phyloP scores from a whole-genome alignment of 35 echinoderm and acorn worm species.

The Patiria miniata region DNA sequence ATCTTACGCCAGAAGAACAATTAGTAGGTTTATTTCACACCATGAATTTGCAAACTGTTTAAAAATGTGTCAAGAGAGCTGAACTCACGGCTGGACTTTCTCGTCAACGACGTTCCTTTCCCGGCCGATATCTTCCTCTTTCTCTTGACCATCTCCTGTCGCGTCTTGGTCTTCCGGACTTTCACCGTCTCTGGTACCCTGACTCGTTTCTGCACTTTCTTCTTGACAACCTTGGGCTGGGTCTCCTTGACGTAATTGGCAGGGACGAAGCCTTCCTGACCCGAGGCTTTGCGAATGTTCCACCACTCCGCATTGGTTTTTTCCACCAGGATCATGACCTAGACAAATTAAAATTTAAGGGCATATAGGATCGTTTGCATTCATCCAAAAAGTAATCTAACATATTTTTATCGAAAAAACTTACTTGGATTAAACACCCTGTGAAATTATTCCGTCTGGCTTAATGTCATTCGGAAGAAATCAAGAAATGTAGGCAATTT shows the following conservation, averaged over 20 bases:
- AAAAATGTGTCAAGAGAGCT: neutral
- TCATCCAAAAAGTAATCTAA: too few species aligned
- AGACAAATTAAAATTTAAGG: neutral
- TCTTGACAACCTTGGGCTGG: conserved; percentile 76
- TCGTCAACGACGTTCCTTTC: conserved; percentile 33
- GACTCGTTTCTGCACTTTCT: conserved; percentile 87
- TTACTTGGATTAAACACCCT: too few species aligned
- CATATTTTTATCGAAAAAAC: too few species aligned
- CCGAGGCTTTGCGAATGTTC: conserved; percentile 58
- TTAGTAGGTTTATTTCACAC: too few species aligned
- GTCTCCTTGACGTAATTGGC: conserved; percentile 93
- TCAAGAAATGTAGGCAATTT: too few species aligned
- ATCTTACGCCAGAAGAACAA: too few species aligned
- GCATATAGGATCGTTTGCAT: too few species aligned
- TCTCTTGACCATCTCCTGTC: conserved; percentile 58
- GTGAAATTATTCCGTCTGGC: too few species aligned
- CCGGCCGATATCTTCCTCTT: conserved; percentile 40
- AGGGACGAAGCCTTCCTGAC: conserved; percentile 83
- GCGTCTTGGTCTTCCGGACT: conserved; percentile 73
- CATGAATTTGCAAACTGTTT: too few species aligned
- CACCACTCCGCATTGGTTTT: conserved; percentile 96
- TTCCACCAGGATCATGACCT: conserved; percentile 83
- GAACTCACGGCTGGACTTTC: conserved; percentile 60
- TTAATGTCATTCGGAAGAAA: too few species aligned
- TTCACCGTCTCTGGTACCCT: conserved; percentile 81